These are phyloP conservation scores for Lepidochrysops patricia DNA, from an alignment of 2,888 invertebrate species.

Conservation along the genomic window DNA sequence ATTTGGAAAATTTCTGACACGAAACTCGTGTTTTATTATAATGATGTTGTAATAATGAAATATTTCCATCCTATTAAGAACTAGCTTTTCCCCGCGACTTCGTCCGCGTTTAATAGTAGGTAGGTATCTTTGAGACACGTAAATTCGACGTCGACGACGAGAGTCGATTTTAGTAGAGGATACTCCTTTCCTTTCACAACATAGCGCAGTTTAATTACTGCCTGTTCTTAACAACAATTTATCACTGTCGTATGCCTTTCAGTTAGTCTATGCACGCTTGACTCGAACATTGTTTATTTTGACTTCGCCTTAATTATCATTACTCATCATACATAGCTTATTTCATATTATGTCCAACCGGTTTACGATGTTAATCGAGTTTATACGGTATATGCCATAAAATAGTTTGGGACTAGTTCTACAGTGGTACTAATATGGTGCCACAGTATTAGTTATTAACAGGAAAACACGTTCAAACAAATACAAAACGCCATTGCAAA, in stretches of 20 bases:
- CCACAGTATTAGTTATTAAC: too few species aligned
- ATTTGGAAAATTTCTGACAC: neutral
- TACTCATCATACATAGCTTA: neutral
- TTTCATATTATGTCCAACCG: neutral
- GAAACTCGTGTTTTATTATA: neutral
- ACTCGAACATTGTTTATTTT: conserved; percentile 8
- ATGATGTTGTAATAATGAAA: neutral
- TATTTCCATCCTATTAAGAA: neutral
- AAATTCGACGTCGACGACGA: too few species aligned
- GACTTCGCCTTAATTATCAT: neutral
- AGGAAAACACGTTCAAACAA: too few species aligned
- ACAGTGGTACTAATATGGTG: too few species aligned
- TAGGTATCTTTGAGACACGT: too few species aligned
- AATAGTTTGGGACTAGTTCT: neutral
- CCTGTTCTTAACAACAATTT: neutral
- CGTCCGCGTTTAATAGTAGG: too few species aligned
- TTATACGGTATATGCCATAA: neutral
- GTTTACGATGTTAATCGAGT: neutral
- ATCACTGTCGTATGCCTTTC: conserved; percentile 10
- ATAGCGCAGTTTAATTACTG: conserved; percentile 1
- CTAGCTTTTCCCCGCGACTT: too few species aligned
- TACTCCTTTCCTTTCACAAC: neutral
- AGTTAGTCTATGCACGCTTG: neutral
- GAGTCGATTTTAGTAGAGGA: neutral
- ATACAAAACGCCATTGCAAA: neutral